Evolutionary conservation across 2,888 invertebrate genomes (phyloP).

Genomic region (Nomada ferruginata): DNA sequence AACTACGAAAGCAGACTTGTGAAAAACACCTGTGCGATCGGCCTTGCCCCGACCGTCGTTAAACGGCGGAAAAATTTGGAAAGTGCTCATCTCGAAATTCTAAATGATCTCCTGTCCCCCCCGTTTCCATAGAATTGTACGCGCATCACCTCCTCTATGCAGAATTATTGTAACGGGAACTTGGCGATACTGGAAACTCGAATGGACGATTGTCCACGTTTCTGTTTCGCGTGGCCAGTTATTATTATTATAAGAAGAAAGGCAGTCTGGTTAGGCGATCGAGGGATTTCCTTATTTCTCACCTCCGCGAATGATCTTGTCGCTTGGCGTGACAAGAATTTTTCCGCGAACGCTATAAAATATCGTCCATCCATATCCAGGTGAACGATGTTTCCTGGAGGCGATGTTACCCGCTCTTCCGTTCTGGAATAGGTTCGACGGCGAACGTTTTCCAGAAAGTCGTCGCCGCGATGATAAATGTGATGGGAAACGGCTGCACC

Average conservation of each 20-base stretch:
- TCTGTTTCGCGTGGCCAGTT: no score
- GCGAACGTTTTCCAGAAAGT: constrained; percentile 36
- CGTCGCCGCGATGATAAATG: constrained; percentile 46
- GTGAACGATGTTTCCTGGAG: constrained; percentile 5
- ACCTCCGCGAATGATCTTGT: no score
- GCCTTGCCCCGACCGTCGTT: background rate
- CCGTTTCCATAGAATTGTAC: no score
- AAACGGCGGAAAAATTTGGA: background rate
- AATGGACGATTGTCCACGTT: no score
- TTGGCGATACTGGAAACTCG: no score
- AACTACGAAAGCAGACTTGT: constrained; percentile 53
- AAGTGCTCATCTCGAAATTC: background rate
- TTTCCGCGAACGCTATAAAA: no score
- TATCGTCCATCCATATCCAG: background rate
- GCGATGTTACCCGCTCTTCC: background rate
- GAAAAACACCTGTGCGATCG: constrained; percentile 52
- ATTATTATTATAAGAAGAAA: no score
- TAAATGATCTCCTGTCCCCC: background rate
- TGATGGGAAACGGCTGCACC: constrained; percentile 36
- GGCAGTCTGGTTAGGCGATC: no score
- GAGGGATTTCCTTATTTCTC: no score
- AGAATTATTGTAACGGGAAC: no score
- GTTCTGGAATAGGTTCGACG: constrained; percentile 9
- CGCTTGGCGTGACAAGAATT: no score
- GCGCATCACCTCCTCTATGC: no score